Evolutionary conservation across 1,140 invertebrate genomes (phyloP).

Genomic region (Drosophila tropicalis): DNA sequence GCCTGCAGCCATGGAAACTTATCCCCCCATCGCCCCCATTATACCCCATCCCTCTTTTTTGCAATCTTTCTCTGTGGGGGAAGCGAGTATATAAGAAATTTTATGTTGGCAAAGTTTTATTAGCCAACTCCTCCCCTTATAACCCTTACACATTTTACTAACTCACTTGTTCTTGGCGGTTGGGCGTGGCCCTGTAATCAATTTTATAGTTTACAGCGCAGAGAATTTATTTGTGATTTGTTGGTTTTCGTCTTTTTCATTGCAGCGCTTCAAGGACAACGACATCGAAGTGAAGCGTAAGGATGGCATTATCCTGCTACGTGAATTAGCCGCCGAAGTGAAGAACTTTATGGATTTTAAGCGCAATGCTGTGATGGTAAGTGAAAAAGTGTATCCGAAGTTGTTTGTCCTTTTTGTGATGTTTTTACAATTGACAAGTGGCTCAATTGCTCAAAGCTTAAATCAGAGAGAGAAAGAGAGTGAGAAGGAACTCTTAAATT

Average conservation of each 20-base stretch:
- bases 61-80: background rate
- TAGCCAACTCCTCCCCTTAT: slow-evolving; percentile 36
- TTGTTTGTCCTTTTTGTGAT: slow-evolving; percentile 19
- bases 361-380: slow-evolving; percentile 94
- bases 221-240: slow-evolving; percentile 51
- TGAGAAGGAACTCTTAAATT: slow-evolving; percentile 48
- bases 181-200: slow-evolving; percentile 38
- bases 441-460: slow-evolving; percentile 66
- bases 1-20: slow-evolving; percentile 33
- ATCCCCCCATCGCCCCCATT: no score
- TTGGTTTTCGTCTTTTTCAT: slow-evolving; percentile 46
- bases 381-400: slow-evolving; percentile 55
- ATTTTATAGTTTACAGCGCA: slow-evolving; percentile 62
- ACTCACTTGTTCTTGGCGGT: background rate
- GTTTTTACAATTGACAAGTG: slow-evolving; percentile 67
- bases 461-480: background rate
- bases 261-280: slow-evolving; percentile 90
- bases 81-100: slow-evolving; percentile 50
- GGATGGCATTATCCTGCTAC: slow-evolving; percentile 91
- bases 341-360: slow-evolving; percentile 96
- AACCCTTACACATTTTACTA: slow-evolving; percentile 44
- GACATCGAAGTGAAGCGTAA: slow-evolving; percentile 89
- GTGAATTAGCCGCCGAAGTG: slow-evolving; percentile 92
- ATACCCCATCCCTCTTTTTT: background rate
- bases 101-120: slow-evolving; percentile 68